Percentiles rank a stretch among this genome's conserved stretches.
These are phyloP conservation scores for Loris lydekkerianus DNA, from an alignment of 2,797 vertebrate genomes.

Conservation along the genomic window DNA sequence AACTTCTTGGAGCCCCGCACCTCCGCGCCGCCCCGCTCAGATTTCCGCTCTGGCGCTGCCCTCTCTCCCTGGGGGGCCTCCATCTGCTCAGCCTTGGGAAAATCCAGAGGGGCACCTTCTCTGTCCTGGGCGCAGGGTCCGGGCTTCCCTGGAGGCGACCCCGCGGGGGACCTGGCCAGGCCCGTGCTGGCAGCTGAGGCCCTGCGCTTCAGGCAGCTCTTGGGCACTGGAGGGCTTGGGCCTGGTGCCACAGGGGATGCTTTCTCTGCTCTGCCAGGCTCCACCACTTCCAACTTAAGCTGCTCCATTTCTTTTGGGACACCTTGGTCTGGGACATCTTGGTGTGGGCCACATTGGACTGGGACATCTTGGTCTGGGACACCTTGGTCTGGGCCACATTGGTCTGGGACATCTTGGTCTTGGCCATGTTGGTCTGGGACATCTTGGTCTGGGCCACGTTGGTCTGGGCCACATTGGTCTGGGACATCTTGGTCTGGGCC, in stretches of 20 bases:
- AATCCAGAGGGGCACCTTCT: slow-evolving; percentile 51
- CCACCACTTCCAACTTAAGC: slow-evolving; percentile 49
- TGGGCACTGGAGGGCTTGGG: slow-evolving; percentile 67
- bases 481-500: too few relatives aligned
- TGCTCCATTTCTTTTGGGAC: slow-evolving; percentile 51
- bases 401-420: too few relatives aligned
- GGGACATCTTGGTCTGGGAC: background rate
- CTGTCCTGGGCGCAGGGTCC: slow-evolving; percentile 62
- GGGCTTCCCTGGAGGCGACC: background rate
- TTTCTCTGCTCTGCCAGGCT: slow-evolving; percentile 30
- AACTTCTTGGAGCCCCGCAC: slow-evolving; percentile 85
- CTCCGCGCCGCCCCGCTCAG: slow-evolving; percentile 79
- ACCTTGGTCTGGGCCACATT: background rate
- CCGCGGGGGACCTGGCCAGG: background rate
- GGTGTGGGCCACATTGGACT: background rate
- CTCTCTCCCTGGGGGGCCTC: slow-evolving; percentile 71
- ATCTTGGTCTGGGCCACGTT: too few relatives aligned
- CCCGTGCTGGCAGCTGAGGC: background rate
- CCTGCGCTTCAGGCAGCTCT: slow-evolving; percentile 81
- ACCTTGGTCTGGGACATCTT: background rate
- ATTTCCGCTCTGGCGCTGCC: slow-evolving; percentile 76
- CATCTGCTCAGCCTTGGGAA: slow-evolving; percentile 77
- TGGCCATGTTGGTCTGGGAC: too few relatives aligned
- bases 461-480: too few relatives aligned
- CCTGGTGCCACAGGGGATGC: slow-evolving; percentile 4